These are phyloP conservation scores for Felis chaus DNA, from an alignment of 2,113 vertebrate genomes.

Conservation along the genomic window DNA sequence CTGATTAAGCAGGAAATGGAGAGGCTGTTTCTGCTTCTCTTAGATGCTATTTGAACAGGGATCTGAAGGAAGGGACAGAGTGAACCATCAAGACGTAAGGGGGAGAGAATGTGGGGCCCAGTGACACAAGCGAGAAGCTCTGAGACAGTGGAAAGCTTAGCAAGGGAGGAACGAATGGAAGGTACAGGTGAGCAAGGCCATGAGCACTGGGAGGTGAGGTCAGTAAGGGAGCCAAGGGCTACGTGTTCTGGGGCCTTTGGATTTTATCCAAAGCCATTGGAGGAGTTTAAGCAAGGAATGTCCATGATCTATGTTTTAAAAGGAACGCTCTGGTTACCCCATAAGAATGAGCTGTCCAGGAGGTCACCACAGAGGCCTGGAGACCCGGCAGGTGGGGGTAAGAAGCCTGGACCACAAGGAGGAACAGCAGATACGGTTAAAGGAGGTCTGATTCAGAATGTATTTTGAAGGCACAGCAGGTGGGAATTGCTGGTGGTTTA, in stretches of 20 bases:
- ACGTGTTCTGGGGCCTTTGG: fast-evolving
- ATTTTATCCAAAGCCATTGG: neutral
- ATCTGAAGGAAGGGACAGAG: neutral
- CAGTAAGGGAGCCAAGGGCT: fast-evolving
- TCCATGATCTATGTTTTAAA: neutral
- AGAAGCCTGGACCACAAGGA: too few species aligned
- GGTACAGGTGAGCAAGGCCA: fast-evolving
- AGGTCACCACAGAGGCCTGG: neutral
- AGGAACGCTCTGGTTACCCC: neutral
- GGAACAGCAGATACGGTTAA: neutral
- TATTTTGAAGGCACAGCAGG: neutral
- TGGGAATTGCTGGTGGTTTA: neutral
- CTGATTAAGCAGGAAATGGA: neutral
- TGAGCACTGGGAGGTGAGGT: too few species aligned
- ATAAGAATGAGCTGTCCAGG: neutral
- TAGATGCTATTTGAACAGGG: neutral
- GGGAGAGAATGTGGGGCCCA: neutral
- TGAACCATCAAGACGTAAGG: neutral
- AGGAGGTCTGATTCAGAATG: neutral
- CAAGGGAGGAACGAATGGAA: too few species aligned
- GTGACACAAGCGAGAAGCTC: too few species aligned
- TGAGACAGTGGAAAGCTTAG: fast-evolving
- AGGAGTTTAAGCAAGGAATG: neutral
- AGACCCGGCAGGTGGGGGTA: neutral
- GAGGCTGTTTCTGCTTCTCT: neutral